A percentile compares a stretch with the other conserved stretches of the same genome.
Evolutionary conservation across 2,797 vertebrate species (phyloP).

Genomic region (Ceryle rudis): DNA sequence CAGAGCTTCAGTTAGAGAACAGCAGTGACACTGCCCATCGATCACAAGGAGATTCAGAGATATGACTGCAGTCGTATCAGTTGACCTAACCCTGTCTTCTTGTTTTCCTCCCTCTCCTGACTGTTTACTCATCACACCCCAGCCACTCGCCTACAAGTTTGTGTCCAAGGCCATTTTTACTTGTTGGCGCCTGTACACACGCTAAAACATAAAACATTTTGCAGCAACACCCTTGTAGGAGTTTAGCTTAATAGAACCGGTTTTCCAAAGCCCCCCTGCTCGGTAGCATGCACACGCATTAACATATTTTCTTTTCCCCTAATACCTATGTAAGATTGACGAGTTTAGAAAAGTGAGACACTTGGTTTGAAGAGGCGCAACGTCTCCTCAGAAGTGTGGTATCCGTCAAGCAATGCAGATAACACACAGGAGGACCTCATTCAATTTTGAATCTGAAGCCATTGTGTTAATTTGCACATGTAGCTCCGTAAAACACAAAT

Average conservation of each 20-base stretch:
- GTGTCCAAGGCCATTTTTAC: background rate
- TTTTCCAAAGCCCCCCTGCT: background rate
- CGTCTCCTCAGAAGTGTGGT: background rate
- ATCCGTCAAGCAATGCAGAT: background rate
- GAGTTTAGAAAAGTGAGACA: background rate
- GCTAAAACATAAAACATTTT: background rate
- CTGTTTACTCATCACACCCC: background rate
- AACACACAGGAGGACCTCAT: background rate
- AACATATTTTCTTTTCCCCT: background rate
- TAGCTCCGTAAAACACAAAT: background rate
- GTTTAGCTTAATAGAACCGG: background rate
- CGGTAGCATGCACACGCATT: accelerated
- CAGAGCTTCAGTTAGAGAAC: background rate
- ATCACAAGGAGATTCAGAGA: background rate
- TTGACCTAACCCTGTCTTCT: background rate
- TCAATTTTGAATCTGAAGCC: background rate
- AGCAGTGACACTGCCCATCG: background rate
- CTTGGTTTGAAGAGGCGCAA: background rate
- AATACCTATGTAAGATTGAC: background rate
- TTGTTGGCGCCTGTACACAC: background rate
- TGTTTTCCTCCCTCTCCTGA: background rate
- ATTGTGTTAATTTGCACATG: background rate
- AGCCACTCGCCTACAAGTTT: background rate
- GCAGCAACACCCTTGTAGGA: background rate
- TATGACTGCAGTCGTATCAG: background rate